phyloP scores from a whole-genome alignment of 2,888 invertebrate species.

The Trileptium ribeirensis region DNA sequence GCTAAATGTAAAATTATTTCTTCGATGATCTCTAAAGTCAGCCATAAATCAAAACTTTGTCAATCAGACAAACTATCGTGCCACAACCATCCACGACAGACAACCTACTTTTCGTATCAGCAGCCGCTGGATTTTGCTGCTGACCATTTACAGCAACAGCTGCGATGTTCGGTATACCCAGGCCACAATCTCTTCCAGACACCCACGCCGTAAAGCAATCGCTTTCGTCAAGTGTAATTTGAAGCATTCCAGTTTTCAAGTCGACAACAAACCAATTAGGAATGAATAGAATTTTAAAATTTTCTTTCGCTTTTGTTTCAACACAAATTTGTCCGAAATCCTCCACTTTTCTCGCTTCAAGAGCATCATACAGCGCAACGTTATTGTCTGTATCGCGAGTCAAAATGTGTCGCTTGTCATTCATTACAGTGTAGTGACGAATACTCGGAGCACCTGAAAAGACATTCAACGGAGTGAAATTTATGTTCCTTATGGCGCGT shows the following conservation, averaged over 20 bases:
- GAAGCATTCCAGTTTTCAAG: constrained; percentile 94
- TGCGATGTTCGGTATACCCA: constrained; percentile 62
- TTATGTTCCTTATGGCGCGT: too few relatives aligned
- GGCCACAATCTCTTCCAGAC: constrained; percentile 84
- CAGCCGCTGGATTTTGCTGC: too few relatives aligned
- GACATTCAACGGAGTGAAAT: not conserved
- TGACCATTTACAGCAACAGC: too few relatives aligned
- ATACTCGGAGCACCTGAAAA: constrained; percentile 78
- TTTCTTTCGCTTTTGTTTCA: constrained; percentile 81
- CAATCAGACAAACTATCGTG: too few relatives aligned
- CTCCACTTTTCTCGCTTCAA: constrained; percentile 73
- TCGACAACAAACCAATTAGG: constrained; percentile 99
- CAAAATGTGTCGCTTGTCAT: constrained; percentile 88
- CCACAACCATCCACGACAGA: too few relatives aligned
- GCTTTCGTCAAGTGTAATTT: constrained; percentile 93
- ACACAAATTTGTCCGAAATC: constrained; percentile 80
- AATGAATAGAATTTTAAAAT: constrained; percentile 85
- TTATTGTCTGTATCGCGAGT: constrained; percentile 87
- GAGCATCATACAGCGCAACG: constrained; percentile 85
- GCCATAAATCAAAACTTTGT: too few relatives aligned
- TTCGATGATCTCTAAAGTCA: too few relatives aligned
- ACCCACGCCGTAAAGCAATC: constrained; percentile 99
- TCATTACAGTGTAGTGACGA: constrained; percentile 79
- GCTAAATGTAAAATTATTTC: too few relatives aligned
- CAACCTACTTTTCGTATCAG: constrained; percentile 63